Base-by-base conservation (phyloP, 2,113 vertebrate species). In the Neofelis nebulosa region DNA sequence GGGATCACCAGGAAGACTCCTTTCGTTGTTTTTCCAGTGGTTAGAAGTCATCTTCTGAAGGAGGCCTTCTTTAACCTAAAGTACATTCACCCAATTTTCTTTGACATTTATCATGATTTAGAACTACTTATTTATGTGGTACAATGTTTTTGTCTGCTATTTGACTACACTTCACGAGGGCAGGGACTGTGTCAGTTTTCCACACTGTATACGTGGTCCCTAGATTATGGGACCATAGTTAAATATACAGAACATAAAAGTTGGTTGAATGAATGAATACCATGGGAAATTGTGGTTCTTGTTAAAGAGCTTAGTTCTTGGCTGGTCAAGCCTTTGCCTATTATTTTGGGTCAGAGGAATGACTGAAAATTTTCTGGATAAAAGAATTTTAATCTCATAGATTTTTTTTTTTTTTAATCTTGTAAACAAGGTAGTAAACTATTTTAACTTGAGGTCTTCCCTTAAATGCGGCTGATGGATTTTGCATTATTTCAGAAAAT, bases 401-500 rank as follows among this genome's bases (percentile, higher is more conserved):
- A 6, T n/a, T 84, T 45, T 7, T 45, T 41, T 45, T 45, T 45
- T 45, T 45, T 63, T 81, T 73, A 15, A 79, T 92, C 31, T 66
- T 83, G 8, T 41, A 50, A 76, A 71, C 52, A 73, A 80, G 55
- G 45, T 80, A 41, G 50, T 87, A 73, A 92, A 87, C 48, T 85
- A 11, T 14, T 8, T 68, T 71, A 76, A 45, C 18, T 55, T 81
- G 61, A 91, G 38, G 21, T 52, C 29, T 55, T 81, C 19, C 87
- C 8, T 65, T 65, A 71, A 79, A 14, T 21, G 68, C 16, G 66
- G 7, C 18, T 78, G 50, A 55, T 82, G 14, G 48, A 57, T 36
- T 94, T 92, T 96, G 76, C 25, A 90, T 92, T 74, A 89, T 66
- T 84, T 95, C 45, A 84, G 45, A 98, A 96, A 89, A 92, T 61